Conservation (phyloP, 1,140 invertebrate species). For the Lasaia peninsularis region DNA sequence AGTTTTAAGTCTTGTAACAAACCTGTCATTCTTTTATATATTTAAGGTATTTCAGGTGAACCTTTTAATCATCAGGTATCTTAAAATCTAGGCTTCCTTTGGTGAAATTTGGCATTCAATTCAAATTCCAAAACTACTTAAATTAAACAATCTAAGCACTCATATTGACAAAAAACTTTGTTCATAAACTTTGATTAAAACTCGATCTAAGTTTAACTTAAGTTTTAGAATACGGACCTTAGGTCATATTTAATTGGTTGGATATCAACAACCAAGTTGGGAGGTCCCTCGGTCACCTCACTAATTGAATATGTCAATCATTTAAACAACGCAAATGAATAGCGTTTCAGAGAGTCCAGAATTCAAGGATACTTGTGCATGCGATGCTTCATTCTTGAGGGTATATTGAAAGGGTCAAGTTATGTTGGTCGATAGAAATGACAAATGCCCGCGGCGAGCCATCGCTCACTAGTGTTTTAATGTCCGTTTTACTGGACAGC, state of each 20-base stretch:
- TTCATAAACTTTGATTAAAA: too few species aligned
- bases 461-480: conserved; percentile 57
- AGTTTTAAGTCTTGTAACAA: too few species aligned
- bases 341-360: conserved; percentile 60
- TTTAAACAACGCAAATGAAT: conserved; percentile 77
- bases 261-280: conserved; percentile 66
- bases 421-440: conserved; percentile 37
- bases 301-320: conserved; percentile 79
- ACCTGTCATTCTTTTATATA: too few species aligned
- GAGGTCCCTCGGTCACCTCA: conserved; percentile 74
- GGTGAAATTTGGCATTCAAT: too few species aligned
- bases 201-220: neutral
- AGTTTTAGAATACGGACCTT: neutral
- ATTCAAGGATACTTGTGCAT: conserved; percentile 26
- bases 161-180: too few species aligned
- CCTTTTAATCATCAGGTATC: too few species aligned
- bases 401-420: conserved; percentile 26
- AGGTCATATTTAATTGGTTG: conserved; percentile 38
- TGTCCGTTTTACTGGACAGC: conserved; percentile 51
- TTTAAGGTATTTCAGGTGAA: too few species aligned
- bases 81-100: too few species aligned
- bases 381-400: neutral
- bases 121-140: too few species aligned
- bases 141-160: too few species aligned
- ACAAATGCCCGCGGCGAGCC: conserved; percentile 49